Conservation (phyloP, 1,140 invertebrate genomes). For the Philopotamus ludificatus region DNA sequence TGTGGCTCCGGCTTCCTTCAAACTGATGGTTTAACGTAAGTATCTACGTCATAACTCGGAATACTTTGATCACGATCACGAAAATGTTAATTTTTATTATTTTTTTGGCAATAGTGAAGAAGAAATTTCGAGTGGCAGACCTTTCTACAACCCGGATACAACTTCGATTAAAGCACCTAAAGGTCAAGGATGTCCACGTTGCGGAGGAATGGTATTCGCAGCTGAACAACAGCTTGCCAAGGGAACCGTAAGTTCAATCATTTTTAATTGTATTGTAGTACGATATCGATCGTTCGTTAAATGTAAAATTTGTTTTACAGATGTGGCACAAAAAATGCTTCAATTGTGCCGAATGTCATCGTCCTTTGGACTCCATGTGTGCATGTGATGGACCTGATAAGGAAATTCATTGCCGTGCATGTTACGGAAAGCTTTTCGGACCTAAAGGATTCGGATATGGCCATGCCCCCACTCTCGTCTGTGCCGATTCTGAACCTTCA, state of each 20-base stretch:
- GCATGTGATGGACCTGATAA: constrained; percentile 87
- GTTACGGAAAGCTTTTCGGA: constrained; percentile 86
- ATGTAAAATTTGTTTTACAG: constrained; percentile 47
- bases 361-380: constrained; percentile 89
- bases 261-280: no score
- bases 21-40: constrained; percentile 82
- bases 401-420: constrained; percentile 85
- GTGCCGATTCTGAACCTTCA: constrained; percentile 69
- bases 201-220: constrained; percentile 89
- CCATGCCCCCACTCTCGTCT: constrained; percentile 80
- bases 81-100: constrained; percentile 18
- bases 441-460: constrained; percentile 90
- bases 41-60: constrained; percentile 40
- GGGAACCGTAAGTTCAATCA: constrained; percentile 77
- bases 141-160: constrained; percentile 80
- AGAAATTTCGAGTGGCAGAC: constrained; percentile 71
- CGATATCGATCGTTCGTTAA: no score
- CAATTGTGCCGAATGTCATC: constrained; percentile 88
- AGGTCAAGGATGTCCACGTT: constrained; percentile 87
- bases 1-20: constrained; percentile 92
- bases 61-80: constrained; percentile 2
- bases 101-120: constrained; percentile 64
- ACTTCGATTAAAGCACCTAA: constrained; percentile 83
- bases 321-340: constrained; percentile 96
- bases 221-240: constrained; percentile 93